phyloP scores from a whole-genome alignment of 2,113 vertebrate genomes.

The Gnathonemus echidnorhynchus region DNA sequence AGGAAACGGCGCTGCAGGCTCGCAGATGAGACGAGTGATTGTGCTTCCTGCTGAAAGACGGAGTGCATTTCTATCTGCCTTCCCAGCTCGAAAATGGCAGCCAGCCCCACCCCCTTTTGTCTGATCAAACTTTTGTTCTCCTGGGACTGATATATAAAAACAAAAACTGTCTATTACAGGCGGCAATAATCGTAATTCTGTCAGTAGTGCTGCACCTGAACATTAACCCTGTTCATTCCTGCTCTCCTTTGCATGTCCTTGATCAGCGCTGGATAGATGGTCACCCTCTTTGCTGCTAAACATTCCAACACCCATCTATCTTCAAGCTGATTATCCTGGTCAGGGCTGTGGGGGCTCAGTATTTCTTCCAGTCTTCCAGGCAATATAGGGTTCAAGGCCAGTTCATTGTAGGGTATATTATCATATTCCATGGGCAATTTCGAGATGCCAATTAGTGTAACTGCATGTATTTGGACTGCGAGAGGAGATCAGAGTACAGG shows the following conservation, averaged over 20 bases:
- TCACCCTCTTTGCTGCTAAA: not conserved
- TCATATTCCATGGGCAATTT: not conserved
- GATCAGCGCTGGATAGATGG: not conserved
- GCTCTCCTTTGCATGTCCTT: not conserved
- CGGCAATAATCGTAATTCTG: not conserved
- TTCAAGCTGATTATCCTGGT: constrained; percentile 18
- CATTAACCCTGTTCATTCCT: not conserved
- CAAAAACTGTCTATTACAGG: not conserved
- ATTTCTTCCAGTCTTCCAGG: not conserved
- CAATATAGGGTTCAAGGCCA: not conserved
- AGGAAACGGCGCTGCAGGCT: constrained; percentile 41
- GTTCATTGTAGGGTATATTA: not conserved
- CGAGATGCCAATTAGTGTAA: not conserved
- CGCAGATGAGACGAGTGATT: constrained; percentile 41
- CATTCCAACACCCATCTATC: not conserved
- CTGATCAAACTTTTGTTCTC: not conserved
- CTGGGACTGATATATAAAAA: not conserved
- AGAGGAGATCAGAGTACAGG: not conserved
- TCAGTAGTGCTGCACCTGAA: not conserved
- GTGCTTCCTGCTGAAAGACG: constrained; percentile 35
- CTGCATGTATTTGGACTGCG: not conserved
- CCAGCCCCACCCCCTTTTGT: not conserved
- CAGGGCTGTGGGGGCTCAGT: constrained; percentile 12
- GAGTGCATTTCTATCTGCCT: constrained; percentile 41
- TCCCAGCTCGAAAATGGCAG: constrained; percentile 28